Percentiles rank a stretch among this genome's conserved stretches.
These are phyloP conservation scores for Ceraclea dissimilis DNA, from an alignment of 2,888 invertebrate genomes.

Conservation along the genomic window DNA sequence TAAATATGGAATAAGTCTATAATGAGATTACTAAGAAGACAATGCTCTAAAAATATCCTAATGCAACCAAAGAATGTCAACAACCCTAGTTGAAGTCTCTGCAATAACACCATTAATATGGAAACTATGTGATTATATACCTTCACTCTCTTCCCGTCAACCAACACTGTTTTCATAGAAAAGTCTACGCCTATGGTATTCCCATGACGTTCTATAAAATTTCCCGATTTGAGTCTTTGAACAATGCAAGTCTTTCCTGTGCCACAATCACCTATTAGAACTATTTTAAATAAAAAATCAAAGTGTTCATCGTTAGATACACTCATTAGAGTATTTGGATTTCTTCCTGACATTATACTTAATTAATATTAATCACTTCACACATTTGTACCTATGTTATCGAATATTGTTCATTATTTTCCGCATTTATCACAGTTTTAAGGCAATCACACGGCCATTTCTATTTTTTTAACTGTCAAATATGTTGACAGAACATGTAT, in stretches of 20 bases:
- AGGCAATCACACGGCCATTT: not conserved
- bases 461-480: not conserved
- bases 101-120: not conserved
- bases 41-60: not conserved
- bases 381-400: not conserved
- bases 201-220: slow-evolving; percentile 90
- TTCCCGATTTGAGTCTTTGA: slow-evolving; percentile 91
- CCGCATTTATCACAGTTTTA: not conserved
- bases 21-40: not conserved
- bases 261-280: slow-evolving; percentile 85
- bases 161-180: slow-evolving; percentile 93
- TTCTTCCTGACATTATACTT: slow-evolving; percentile 59
- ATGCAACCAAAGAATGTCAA: not conserved
- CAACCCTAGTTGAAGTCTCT: not conserved
- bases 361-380: slow-evolving; percentile 1
- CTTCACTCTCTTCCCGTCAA: slow-evolving; percentile 93
- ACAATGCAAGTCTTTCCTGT: slow-evolving; percentile 93
- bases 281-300: slow-evolving; percentile 79
- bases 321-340: slow-evolving; percentile 69
- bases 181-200: slow-evolving; percentile 98
- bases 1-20: not conserved
- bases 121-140: slow-evolving; percentile 44
- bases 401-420: not conserved
- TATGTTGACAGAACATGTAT: not conserved
- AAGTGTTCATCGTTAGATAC: slow-evolving; percentile 50